These are phyloP conservation scores for Heteromyza rotundicornis DNA, from an alignment of 2,888 invertebrate genomes.

Conservation along the genomic window DNA sequence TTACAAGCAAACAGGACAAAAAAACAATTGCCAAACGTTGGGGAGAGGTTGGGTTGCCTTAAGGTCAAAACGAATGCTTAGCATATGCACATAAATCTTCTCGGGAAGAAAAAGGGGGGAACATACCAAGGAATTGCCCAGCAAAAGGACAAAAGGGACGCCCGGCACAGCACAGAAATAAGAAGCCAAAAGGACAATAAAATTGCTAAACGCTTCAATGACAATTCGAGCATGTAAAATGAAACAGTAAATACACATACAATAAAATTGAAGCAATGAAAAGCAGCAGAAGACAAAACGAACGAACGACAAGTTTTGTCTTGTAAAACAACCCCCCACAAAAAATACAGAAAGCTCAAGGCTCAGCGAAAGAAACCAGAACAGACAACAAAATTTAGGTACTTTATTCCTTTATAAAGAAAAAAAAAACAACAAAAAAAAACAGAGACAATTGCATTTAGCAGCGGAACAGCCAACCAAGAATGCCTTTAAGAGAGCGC, in stretches of 20 bases:
- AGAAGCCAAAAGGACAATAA: constrained; percentile 41
- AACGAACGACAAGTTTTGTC: constrained; percentile 10
- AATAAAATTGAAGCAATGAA: no score
- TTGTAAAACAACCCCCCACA: constrained; percentile 20
- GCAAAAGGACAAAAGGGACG: constrained; percentile 9
- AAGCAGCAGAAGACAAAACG: constrained; percentile 21
- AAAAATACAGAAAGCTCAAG: no score
- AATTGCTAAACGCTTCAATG: constrained; percentile 58
- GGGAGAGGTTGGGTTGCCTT: no score
- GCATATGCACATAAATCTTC: constrained; percentile 58
- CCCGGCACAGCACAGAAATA: constrained; percentile 32
- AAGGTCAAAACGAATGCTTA: constrained; percentile 43
- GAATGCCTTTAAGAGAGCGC: constrained; percentile 37
- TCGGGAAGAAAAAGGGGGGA: constrained; percentile 6
- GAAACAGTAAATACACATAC: constrained; percentile 25
- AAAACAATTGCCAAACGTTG: constrained; percentile 17
- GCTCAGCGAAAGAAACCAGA: no score
- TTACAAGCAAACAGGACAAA: constrained; percentile 37
- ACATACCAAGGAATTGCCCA: no score
- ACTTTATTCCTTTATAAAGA: no score
- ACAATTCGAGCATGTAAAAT: constrained; percentile 56
- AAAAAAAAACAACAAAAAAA: neutral
- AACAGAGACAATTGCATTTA: constrained; percentile 5
- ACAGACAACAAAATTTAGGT: no score
- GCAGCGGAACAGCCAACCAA: neutral